Base-by-base conservation (phyloP, 2,888 invertebrate genomes). In the Limenitis camilla region DNA sequence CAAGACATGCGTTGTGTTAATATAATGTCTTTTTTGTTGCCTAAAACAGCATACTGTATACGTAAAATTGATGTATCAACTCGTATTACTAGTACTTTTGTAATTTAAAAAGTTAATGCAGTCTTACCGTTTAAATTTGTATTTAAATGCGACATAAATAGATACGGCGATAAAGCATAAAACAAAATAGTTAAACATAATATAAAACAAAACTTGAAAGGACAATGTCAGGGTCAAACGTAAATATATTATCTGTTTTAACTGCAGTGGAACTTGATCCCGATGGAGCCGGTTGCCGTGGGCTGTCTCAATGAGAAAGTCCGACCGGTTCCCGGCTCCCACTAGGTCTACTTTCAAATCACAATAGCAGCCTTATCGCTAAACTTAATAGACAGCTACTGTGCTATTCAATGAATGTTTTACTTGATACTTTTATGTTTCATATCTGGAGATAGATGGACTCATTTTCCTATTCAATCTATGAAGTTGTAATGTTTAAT, bases 261-360 rank as follows among this genome's bases (percentile, higher is more conserved):
- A 44, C 36, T 32, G 35, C 43, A 46, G 45, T 50, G 39, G 43
- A 49, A 55, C 53, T 46, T 40, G 55, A 60, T 52, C 41, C 55
- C 55, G 47, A 51, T 58, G 30, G 44, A 45, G 53, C 51, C 46
- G 46, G 60, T 56, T 52, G 40, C 53, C 77, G 80, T 78, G 76
- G 80, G 78, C 66, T 76, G 59, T 65, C 72, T 84, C 80, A 81
- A 82, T 82, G 81, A 85, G 87, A 87, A 87, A 86, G 86, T 81
- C 76, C 38, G 68, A 86, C 86, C 87, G 86, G 87, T 86, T 74
- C 69, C 69, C 63, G 52, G 71, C 78, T 78, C 76, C 78, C 72
- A 75, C 74, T 71, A 67, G 69, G 81, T 80, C 83, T 81, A 85
- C 86, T 87, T 87, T 86, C 85, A 81, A 81, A 79, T 81, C 75